Conservation (phyloP, 2,797 vertebrate species). For the Anolis apletophallus region DNA sequence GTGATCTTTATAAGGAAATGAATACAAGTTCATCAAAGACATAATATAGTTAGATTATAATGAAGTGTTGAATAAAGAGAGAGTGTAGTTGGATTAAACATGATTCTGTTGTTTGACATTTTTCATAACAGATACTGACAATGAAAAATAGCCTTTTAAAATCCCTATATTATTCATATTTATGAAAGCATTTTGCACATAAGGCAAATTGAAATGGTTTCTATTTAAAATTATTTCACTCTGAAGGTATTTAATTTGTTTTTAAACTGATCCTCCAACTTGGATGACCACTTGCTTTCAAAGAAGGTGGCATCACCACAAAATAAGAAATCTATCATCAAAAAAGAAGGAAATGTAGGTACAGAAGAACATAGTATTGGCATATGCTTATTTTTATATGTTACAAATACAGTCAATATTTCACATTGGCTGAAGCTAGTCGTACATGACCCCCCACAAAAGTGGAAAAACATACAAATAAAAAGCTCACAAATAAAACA, state of each 20-base stretch:
- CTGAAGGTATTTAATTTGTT: neutral
- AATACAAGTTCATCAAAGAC: neutral
- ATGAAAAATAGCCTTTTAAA: neutral
- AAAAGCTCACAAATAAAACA: no score
- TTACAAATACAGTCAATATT: neutral
- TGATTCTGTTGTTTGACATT: neutral
- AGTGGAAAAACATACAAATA: no score
- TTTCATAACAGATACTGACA: neutral
- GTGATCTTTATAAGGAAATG: constrained; percentile 15
- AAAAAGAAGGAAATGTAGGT: neutral
- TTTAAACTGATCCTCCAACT: neutral
- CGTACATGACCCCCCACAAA: no score
- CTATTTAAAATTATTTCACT: neutral
- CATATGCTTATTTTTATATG: neutral
- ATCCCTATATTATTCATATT: no score
- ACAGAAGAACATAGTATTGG: neutral
- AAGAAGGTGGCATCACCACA: neutral
- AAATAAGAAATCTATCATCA: neutral
- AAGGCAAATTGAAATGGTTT: neutral
- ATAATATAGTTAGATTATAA: neutral
- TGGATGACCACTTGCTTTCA: neutral
- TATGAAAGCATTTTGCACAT: neutral
- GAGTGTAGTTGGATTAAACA: neutral
- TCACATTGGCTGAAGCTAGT: no score
- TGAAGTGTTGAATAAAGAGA: neutral